These are phyloP conservation scores for Adelphocoris suturalis DNA, from an alignment of 2,888 invertebrate species.

Conservation along the genomic window DNA sequence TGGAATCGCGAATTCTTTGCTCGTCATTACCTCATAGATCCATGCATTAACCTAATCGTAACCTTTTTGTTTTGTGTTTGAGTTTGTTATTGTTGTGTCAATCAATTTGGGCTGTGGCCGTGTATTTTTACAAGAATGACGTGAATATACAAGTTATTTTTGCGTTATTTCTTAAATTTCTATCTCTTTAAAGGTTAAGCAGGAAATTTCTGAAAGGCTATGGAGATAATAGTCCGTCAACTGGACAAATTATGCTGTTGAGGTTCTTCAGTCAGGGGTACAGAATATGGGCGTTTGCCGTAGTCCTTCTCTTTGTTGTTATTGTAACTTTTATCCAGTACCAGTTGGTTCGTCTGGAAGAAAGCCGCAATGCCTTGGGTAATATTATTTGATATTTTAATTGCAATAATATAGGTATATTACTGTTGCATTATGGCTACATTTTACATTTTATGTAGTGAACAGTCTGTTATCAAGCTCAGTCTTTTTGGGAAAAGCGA, in stretches of 20 bases:
- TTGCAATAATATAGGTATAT: too few relatives aligned
- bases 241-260: constrained; percentile 57
- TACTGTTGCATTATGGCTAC: too few relatives aligned
- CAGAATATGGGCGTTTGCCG: constrained; percentile 76
- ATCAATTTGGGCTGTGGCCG: not conserved
- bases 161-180: not conserved
- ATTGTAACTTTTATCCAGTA: constrained; percentile 79
- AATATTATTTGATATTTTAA: constrained; percentile 41
- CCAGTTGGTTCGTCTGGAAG: constrained; percentile 77
- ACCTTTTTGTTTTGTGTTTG: not conserved
- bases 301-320: constrained; percentile 77
- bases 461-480: too few relatives aligned
- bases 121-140: not conserved
- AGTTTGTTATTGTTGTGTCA: not conserved
- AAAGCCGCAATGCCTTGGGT: constrained; percentile 64
- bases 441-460: too few relatives aligned
- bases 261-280: constrained; percentile 69
- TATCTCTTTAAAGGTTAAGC: not conserved
- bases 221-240: constrained; percentile 14
- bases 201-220: constrained; percentile 1
- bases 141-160: not conserved
- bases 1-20: too few relatives aligned
- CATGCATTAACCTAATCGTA: too few relatives aligned
- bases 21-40: too few relatives aligned
- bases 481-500: too few relatives aligned